phyloP scores from a whole-genome alignment of 2,888 invertebrate genomes.

The Cistogaster globosa region DNA sequence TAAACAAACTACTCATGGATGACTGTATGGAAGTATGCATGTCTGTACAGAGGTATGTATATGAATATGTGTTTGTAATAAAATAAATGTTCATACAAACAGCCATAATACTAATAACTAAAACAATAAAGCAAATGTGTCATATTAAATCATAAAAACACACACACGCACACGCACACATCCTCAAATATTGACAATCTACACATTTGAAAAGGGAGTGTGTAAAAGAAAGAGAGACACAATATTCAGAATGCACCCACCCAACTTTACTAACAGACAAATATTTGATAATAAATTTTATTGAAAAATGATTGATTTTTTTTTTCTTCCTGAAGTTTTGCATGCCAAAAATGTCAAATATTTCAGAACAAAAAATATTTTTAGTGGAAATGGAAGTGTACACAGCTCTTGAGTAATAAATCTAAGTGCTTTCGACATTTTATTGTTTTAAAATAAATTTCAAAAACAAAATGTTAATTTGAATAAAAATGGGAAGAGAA shows the following conservation, averaged over 20 bases:
- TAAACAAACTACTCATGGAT: background rate
- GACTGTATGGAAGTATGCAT: background rate
- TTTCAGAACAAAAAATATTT: conserved; percentile 5
- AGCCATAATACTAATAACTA: conserved; percentile 45
- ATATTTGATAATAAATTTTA: conserved; percentile 18
- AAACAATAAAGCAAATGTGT: conserved; percentile 45
- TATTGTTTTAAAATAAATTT: too few relatives aligned
- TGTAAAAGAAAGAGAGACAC: background rate
- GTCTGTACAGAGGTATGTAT: too few relatives aligned
- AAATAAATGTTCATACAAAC: background rate
- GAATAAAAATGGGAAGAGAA: too few relatives aligned
- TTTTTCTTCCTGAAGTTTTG: conserved; percentile 8
- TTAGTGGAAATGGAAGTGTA: background rate
- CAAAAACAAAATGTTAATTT: too few relatives aligned
- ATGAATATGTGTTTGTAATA: too few relatives aligned
- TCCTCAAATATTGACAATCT: too few relatives aligned
- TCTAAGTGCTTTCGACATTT: too few relatives aligned
- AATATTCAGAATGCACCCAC: too few relatives aligned
- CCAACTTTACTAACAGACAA: conserved; percentile 9
- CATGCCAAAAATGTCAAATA: conserved; percentile 31
- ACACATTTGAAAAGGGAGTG: background rate
- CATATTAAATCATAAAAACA: background rate
- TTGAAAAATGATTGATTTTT: background rate
- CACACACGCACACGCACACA: too few relatives aligned
- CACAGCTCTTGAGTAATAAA: too few relatives aligned